A percentile compares a stretch with the other conserved stretches of the same genome.
phyloP scores from a whole-genome alignment of 2,113 vertebrate species.

The Scolopax mira region DNA sequence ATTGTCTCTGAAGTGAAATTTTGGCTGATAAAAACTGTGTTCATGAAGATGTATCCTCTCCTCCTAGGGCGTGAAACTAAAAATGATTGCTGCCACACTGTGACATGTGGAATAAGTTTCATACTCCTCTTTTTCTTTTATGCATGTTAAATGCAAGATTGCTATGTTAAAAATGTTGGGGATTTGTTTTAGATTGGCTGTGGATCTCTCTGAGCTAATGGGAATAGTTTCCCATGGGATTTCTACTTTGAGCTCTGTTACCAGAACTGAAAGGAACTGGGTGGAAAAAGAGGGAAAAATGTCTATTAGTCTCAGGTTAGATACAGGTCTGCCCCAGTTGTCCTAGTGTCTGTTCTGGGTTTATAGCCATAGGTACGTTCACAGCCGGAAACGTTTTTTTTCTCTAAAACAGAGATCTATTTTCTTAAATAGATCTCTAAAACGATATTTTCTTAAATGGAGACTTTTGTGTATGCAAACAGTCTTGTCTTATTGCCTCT shows the following conservation, averaged over 20 bases:
- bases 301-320: neutral
- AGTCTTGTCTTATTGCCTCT: accelerated
- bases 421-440: no score
- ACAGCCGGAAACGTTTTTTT: neutral
- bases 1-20: neutral
- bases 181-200: neutral
- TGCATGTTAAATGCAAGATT: neutral
- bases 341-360: neutral
- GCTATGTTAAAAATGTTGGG: neutral
- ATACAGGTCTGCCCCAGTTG: neutral
- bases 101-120: neutral
- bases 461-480: neutral
- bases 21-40: neutral
- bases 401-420: neutral
- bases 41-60: neutral
- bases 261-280: neutral
- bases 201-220: neutral
- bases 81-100: neutral
- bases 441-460: no score
- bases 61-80: neutral
- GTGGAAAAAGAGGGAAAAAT: neutral
- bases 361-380: neutral
- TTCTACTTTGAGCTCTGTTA: neutral
- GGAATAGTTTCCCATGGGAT: neutral
- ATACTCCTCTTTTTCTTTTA: neutral